A percentile compares a stretch with the other conserved stretches of the same genome.
Conservation (phyloP, 1,140 invertebrate species). For the Chelonus insularis region DNA sequence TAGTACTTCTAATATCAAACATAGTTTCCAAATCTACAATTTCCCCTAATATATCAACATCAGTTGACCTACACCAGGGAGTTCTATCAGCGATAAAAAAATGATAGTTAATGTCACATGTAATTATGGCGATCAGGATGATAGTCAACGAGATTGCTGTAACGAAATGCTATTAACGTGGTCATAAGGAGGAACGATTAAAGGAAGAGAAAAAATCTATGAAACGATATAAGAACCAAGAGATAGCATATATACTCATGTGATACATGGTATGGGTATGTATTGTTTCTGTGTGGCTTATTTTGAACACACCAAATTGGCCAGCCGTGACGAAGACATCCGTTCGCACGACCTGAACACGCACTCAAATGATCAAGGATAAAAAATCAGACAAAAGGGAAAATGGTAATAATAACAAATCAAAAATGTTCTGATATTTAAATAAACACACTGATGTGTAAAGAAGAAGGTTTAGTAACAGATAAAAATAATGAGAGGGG, state of each 20-base stretch:
- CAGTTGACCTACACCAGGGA: no score
- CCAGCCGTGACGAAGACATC: conserved; percentile 51
- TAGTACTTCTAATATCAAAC: no score
- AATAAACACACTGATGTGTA: no score
- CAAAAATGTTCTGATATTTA: no score
- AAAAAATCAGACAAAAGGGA: conserved; percentile 20
- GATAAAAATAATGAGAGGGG: no score
- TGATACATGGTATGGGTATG: conserved; percentile 18
- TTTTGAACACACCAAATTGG: conserved; percentile 36
- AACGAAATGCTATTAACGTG: conserved; percentile 17
- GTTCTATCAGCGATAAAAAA: no score
- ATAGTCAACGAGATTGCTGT: not conserved
- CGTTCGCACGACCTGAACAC: conserved; percentile 51
- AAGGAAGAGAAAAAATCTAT: conserved; percentile 2
- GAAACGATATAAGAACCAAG: not conserved
- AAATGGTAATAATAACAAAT: conserved; percentile 6
- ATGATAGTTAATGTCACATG: not conserved
- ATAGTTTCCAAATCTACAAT: not conserved
- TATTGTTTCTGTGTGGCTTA: conserved; percentile 22
- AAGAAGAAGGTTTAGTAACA: no score
- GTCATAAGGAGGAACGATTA: conserved; percentile 19
- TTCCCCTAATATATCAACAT: no score
- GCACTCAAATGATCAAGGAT: conserved; percentile 31
- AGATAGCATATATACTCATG: no score
- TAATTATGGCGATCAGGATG: not conserved